Evolutionary conservation across 1,140 invertebrate species (phyloP), one percentile per base, ranked within the genome.

Genomic region (Sycobia sp.): DNA sequence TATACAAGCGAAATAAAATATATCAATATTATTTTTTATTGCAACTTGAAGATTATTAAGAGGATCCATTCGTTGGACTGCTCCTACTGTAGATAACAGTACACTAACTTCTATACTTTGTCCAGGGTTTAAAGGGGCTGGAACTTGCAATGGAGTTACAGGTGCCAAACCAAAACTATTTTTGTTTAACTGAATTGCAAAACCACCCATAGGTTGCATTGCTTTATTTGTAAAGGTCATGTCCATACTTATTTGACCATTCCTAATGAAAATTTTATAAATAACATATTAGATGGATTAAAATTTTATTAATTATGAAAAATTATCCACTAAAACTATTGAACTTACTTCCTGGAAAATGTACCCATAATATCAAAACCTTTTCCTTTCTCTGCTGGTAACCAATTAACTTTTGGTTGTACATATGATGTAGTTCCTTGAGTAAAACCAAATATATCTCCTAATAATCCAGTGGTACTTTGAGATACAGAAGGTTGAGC

Each of bases 181-280:
- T 83, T 98, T 99, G 80, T 99, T 99, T 66, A 99, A 89, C 76
- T 99, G 97, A 78, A 99, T 94, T 27, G 97, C 97, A 84, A 99
- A 99, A 9, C 89, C 91, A 68, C 84, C 88, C 93, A 99, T 97
- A 14, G 95, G 90, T 73, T 98, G 96, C 95, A 99, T 97, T 2
- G 97, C 96, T 83, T 96, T 96, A 81, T 99, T 99, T 38, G 89
- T 93, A 71, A 99, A 91, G 1, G 92, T 96, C 87, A 99, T 89
- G 72, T 99, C 97, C 94, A 99, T 98, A 58, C 87, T 88, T 36
- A 98, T 90, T 78, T 92, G 90, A 5, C 91, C 93, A 74, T 88
- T 90, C 71, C 92, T 89, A 56, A 43, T 23, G n/a, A 38, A 58
- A 57, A 47, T 25, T 54, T 27, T 0, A 4, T 7, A 50, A 29